These are phyloP conservation scores for Halcyon chelicuti DNA, from an alignment of 2,797 vertebrate genomes.

Conservation along the genomic window DNA sequence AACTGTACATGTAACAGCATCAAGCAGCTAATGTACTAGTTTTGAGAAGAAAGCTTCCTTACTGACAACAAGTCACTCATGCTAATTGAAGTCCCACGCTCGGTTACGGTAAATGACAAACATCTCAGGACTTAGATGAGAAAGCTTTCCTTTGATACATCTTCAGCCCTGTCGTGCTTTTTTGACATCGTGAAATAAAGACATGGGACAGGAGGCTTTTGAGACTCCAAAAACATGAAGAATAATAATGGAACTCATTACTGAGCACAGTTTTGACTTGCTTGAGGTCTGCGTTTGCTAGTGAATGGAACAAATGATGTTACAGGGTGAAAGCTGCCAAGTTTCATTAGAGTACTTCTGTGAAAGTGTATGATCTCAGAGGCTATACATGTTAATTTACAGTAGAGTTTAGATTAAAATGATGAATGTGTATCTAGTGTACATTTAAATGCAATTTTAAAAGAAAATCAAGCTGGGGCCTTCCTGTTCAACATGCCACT, in stretches of 20 bases:
- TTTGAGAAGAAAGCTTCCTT: constrained; percentile 64
- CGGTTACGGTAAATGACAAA: constrained; percentile 61
- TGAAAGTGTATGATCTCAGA: constrained; percentile 84
- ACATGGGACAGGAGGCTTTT: constrained; percentile 21
- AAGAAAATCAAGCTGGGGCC: constrained; percentile 49
- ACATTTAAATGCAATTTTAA: constrained; percentile 63
- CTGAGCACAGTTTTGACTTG: constrained; percentile 70
- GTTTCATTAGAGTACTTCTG: constrained; percentile 85
- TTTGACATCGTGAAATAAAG: constrained; percentile 17
- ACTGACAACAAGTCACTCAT: constrained; percentile 61
- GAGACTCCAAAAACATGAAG: constrained; percentile 62
- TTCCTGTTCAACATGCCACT: constrained; percentile 38
- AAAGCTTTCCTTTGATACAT: constrained; percentile 36
- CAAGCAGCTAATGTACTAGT: constrained; percentile 37
- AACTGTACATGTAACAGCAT: constrained; percentile 37
- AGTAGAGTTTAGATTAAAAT: constrained; percentile 70
- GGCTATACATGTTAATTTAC: constrained; percentile 83
- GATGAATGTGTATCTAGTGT: constrained; percentile 71
- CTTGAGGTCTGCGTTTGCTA: constrained; percentile 56
- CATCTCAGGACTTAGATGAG: background rate
- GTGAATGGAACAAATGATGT: constrained; percentile 89
- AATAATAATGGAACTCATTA: constrained; percentile 70
- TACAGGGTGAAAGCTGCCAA: constrained; percentile 79
- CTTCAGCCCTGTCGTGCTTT: constrained; percentile 14
- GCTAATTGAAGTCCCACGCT: constrained; percentile 52